phyloP scores from a whole-genome alignment of 2,797 vertebrate genomes.

The Amblyraja radiata region DNA sequence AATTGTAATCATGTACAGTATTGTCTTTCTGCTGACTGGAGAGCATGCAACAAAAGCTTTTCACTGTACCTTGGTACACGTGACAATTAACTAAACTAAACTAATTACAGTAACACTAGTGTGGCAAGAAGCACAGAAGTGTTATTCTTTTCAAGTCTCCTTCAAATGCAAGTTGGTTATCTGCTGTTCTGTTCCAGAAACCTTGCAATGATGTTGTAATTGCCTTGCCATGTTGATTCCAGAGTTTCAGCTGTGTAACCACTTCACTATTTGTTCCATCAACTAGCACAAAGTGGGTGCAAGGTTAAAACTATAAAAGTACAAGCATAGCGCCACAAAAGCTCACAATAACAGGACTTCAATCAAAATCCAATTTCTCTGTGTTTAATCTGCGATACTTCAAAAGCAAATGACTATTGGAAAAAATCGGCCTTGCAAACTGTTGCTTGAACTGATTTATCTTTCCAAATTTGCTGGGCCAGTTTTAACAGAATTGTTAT shows the following conservation, averaged over 20 bases:
- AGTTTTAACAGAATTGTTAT: neutral
- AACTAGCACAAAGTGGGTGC: neutral
- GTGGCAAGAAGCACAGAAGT: neutral
- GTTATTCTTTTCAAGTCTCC: neutral
- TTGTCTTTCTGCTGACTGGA: no score
- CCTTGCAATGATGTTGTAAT: neutral
- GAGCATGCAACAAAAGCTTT: no score
- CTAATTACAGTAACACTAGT: neutral
- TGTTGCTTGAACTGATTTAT: conserved; percentile 27
- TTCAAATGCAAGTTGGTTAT: neutral
- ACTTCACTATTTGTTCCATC: neutral
- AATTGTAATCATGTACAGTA: no score
- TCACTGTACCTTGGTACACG: no score
- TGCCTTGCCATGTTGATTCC: neutral
- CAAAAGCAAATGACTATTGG: conserved; percentile 24
- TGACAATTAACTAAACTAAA: no score
- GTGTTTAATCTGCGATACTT: conserved; percentile 1
- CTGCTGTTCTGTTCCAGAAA: neutral
- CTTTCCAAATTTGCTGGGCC: neutral
- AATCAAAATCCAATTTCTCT: conserved; percentile 35
- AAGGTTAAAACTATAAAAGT: conserved; percentile 17
- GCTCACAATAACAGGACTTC: conserved; percentile 23
- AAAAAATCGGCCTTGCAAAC: neutral
- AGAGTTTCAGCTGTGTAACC: no score
- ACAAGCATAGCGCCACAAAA: neutral